Percentiles rank a stretch among this genome's conserved stretches.
Conservation (phyloP, 1,140 invertebrate species). For the Ruditapes philippinarum region DNA sequence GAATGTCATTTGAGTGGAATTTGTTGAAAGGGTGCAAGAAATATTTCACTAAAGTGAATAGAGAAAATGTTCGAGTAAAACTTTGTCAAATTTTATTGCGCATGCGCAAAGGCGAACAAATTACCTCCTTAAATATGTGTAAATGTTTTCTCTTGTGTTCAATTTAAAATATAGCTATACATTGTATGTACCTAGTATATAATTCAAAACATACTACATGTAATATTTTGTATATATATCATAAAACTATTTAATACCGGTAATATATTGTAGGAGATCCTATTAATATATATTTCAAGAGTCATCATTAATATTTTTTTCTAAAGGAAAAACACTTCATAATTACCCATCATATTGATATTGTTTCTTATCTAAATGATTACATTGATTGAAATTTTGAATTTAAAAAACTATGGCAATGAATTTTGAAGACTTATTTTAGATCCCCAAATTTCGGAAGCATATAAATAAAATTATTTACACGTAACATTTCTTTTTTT, state of each 20-base stretch:
- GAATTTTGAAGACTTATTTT: too few relatives aligned
- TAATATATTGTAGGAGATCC: conserved; percentile 2
- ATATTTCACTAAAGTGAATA: too few relatives aligned
- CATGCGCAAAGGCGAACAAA: background rate
- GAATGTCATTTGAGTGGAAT: too few relatives aligned
- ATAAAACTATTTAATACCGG: conserved; percentile 53
- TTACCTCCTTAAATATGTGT: conserved; percentile 8
- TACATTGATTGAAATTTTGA: too few relatives aligned
- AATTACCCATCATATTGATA: background rate
- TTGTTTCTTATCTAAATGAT: too few relatives aligned
- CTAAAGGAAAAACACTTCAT: too few relatives aligned
- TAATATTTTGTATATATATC: conserved; percentile 56
- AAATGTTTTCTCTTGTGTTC: background rate
- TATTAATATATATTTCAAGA: background rate
- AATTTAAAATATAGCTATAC: conserved; percentile 16
- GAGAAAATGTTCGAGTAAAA: background rate
- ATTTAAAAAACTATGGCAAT: too few relatives aligned
- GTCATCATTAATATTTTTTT: too few relatives aligned
- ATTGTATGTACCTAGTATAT: conserved; percentile 23
- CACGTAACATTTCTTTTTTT: background rate
- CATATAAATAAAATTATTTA: background rate
- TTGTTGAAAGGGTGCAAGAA: too few relatives aligned
- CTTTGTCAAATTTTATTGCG: background rate
- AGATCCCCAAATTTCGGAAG: background rate
- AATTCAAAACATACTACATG: conserved; percentile 17